Percentiles rank a stretch among this genome's conserved stretches.
Conservation (phyloP, 2,888 invertebrate species). For the Rotaria magnacalcarata region DNA sequence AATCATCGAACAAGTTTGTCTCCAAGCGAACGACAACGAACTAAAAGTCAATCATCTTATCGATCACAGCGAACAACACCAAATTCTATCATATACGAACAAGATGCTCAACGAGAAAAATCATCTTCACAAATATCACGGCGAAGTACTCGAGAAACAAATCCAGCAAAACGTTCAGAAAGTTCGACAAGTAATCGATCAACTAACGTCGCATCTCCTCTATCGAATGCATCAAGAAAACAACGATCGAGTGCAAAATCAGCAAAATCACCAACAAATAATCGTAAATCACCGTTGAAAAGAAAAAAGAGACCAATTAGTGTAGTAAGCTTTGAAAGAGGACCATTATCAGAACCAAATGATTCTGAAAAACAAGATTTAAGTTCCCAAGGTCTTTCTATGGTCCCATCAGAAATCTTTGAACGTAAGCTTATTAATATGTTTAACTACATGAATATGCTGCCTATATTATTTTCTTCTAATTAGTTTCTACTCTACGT, state of each 20-base stretch:
- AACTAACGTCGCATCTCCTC: background rate
- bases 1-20: slow-evolving; percentile 19
- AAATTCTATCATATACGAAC: background rate
- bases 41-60: background rate
- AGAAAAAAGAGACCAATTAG: background rate
- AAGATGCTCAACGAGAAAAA: background rate
- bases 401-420: background rate
- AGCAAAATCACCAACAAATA: background rate
- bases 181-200: slow-evolving; percentile 9
- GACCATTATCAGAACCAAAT: background rate
- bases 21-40: background rate
- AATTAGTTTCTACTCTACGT: slow-evolving; percentile 49
- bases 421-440: background rate
- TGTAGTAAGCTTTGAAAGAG: background rate
- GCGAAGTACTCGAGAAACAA: background rate
- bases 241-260: background rate
- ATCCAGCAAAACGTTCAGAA: background rate
- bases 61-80: background rate
- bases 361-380: background rate
- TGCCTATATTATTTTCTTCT: background rate
- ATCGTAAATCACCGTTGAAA: background rate
- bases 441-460: background rate
- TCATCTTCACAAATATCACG: background rate
- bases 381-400: background rate
- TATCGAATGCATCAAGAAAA: background rate